Base-by-base conservation (phyloP, 2,888 invertebrate genomes). In the Sipha maydis region DNA sequence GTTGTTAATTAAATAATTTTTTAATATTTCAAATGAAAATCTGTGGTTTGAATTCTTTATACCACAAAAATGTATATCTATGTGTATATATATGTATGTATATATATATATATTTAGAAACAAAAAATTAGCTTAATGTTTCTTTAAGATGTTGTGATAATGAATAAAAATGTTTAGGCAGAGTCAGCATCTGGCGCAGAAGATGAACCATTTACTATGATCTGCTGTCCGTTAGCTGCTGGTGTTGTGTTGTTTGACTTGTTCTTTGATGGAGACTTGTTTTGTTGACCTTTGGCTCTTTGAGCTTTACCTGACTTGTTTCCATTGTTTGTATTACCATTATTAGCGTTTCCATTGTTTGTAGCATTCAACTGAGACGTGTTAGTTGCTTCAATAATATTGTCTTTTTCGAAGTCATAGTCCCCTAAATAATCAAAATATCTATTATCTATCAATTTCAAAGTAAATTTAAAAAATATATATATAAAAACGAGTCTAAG, bases 141-240 rank as follows among this genome's bases (percentile, higher is more conserved):
- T 75, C 31, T 82, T 75, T 9, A 61, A 67, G 88, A 88, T 88
- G 88, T 88, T 88, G 48, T 75, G 14, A 34, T 41, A 77, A n/a
- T 78, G 19, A 28, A 69, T 67, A 75, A 75, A 19, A 25, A 75
- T n/a, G 2, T 75, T 88, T 82, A 88, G n/a, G 88, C 75, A 73
- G 88, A 88, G 75, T 88, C 88, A 19, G 88, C 88, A 88, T 88
- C 88, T 34, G 82, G 88, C 48, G 88, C 80, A 80, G 88, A 79
- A 2, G 86, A 86, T 21, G 79, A 73, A 61, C 80, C 80, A 75
- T 80, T 80, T 48, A 80, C 80, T 38, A 88, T 34, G 38, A 80
- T 67, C 31, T 88, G 86, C n/a, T 88, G 88, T 75, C 88, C 88
- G 38, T 88, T 88, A 76, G 88, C 41, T 21, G 86, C 79, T 48